Base-by-base conservation (phyloP, 2,888 invertebrate species). In the Caenorhabditis panamensis region DNA sequence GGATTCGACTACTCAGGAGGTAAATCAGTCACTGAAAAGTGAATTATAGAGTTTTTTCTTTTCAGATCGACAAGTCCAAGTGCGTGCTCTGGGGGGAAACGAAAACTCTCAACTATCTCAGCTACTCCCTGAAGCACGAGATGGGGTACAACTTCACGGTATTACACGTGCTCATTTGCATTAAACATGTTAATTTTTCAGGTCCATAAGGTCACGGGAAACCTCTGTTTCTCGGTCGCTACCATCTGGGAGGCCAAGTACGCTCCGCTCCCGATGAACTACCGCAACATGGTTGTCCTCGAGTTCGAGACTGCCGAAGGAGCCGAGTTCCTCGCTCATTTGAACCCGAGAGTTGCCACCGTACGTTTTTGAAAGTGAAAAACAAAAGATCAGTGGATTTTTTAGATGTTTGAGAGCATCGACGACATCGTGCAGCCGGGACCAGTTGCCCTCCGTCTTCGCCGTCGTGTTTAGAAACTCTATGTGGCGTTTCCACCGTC, bases 371-470 rank as follows among this genome's bases (percentile, higher is more conserved):
- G n/a, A n/a, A n/a, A n/a, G n/a, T n/a, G n/a, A n/a, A n/a, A n/a
- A n/a, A n/a, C n/a, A n/a, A n/a, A n/a, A n/a, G n/a, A n/a, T n/a
- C n/a, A n/a, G n/a, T n/a, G n/a, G n/a, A n/a, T n/a, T n/a, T n/a
- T n/a, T n/a, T n/a, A n/a, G n/a, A n/a, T n/a, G n/a, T n/a, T n/a
- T n/a, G n/a, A n/a, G n/a, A n/a, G n/a, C n/a, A n/a, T n/a, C n/a
- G n/a, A n/a, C n/a, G n/a, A n/a, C n/a, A n/a, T n/a, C n/a, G n/a
- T n/a, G n/a, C n/a, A n/a, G n/a, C n/a, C n/a, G n/a, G n/a, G n/a
- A n/a, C n/a, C n/a, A n/a, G n/a, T n/a, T n/a, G n/a, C n/a, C 68
- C 59, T 68, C 58, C 51, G 18, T 51, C 22, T 9, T 51, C 51
- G 51, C 51, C n/a, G n/a, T n/a, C n/a, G n/a, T 31, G 4, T 6